Conservation (phyloP, 2,888 invertebrate genomes). For the Nowickia ferox region DNA sequence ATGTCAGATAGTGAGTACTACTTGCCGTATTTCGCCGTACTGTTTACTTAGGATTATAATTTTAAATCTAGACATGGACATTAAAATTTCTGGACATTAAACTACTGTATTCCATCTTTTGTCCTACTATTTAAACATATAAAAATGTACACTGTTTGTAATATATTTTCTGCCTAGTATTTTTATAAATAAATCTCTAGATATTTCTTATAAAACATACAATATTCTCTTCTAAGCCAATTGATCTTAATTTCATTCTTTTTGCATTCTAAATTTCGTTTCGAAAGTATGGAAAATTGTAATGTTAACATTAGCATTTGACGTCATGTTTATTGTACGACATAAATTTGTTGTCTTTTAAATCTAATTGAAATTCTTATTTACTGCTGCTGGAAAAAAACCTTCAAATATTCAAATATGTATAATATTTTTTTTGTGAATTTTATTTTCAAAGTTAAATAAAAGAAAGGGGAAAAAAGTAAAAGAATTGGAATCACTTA, state of each 20-base stretch:
- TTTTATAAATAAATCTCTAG: not conserved
- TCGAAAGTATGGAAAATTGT: conserved; percentile 43
- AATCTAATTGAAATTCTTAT: conserved; percentile 62
- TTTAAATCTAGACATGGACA: not conserved
- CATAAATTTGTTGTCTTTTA: conserved; percentile 20
- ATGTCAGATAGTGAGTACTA: too few relatives aligned
- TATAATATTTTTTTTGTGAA: conserved; percentile 1
- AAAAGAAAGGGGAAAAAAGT: not conserved
- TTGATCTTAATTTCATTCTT: conserved; percentile 16
- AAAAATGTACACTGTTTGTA: not conserved
- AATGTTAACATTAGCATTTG: conserved; percentile 49
- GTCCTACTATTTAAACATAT: not conserved
- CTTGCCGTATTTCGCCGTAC: not conserved
- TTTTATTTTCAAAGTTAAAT: conserved; percentile 21
- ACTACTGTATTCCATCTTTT: not conserved
- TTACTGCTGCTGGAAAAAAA: conserved; percentile 36
- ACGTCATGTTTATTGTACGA: conserved; percentile 55
- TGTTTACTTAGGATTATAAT: not conserved
- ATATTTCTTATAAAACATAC: not conserved
- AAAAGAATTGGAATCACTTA: conserved; percentile 26
- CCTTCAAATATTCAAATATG: conserved; percentile 68
- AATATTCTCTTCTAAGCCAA: not conserved
- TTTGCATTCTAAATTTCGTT: conserved; percentile 5
- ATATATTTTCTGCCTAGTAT: not conserved
- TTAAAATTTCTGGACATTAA: conserved; percentile 16